Evolutionary conservation across 2,797 vertebrate genomes (phyloP).

Genomic region (Hydrolagus colliei): DNA sequence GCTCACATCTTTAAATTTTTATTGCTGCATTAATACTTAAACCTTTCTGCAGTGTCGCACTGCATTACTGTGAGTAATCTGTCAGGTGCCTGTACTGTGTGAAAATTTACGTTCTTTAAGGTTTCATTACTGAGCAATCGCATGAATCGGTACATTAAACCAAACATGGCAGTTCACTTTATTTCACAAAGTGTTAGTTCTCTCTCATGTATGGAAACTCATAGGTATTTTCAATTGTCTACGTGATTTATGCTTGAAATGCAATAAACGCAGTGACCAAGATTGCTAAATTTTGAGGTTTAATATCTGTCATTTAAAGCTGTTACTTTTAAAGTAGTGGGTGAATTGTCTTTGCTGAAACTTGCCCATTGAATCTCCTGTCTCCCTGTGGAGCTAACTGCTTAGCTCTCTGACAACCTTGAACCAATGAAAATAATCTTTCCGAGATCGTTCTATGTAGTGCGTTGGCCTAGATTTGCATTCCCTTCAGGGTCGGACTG

Average conservation of each 20-base stretch:
- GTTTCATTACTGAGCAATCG: neutral
- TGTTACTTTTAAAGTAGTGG: too few species aligned
- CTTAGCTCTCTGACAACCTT: neutral
- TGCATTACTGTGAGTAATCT: slow-evolving; percentile 35
- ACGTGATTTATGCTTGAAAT: neutral
- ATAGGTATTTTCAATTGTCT: neutral
- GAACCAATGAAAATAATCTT: neutral
- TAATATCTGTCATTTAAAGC: too few species aligned
- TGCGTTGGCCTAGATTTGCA: neutral
- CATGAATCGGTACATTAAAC: neutral
- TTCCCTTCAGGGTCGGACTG: neutral
- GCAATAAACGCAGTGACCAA: neutral
- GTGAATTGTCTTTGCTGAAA: neutral
- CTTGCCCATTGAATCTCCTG: neutral
- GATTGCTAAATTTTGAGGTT: neutral
- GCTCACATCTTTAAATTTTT: slow-evolving; percentile 39
- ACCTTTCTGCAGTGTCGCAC: slow-evolving; percentile 35
- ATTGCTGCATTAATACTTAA: slow-evolving; percentile 45
- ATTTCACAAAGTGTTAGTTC: neutral
- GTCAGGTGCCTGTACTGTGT: neutral
- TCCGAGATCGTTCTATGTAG: neutral
- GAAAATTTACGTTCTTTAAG: neutral
- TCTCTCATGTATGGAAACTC: neutral
- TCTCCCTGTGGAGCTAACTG: neutral
- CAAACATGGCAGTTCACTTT: neutral